A percentile compares a stretch with the other conserved stretches of the same genome.
phyloP scores from a whole-genome alignment of 1,140 invertebrate genomes.

The Brachionus plicatilis region DNA sequence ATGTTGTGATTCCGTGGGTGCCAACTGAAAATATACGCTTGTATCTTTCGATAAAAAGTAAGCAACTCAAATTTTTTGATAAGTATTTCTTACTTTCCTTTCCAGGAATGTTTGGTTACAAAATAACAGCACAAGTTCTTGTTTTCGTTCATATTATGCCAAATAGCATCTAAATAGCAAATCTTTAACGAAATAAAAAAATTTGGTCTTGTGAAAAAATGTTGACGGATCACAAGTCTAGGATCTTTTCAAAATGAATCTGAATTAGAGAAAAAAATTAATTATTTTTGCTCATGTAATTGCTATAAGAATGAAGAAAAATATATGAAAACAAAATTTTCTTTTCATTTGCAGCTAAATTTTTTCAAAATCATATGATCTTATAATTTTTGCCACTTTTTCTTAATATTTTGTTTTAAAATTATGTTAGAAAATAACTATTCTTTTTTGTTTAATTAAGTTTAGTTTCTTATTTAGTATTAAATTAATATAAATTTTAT shows the following conservation, averaged over 20 bases:
- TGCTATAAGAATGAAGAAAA: background rate
- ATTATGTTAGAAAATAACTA: background rate
- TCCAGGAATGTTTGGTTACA: slow-evolving; percentile 91
- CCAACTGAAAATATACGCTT: slow-evolving; percentile 95
- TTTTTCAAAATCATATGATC: background rate
- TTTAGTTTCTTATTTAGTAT: background rate
- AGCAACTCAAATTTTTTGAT: slow-evolving; percentile 39
- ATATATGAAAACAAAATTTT: background rate
- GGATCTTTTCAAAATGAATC: background rate
- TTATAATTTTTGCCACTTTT: background rate
- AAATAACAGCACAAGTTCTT: slow-evolving; percentile 84
- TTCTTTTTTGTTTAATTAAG: background rate
- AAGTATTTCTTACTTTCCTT: slow-evolving; percentile 77
- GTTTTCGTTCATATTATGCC: slow-evolving; percentile 62
- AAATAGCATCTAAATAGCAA: background rate
- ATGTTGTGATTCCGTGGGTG: slow-evolving; percentile 87
- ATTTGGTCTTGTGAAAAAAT: background rate
- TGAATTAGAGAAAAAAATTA: background rate
- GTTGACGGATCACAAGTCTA: background rate
- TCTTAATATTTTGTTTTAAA: background rate
- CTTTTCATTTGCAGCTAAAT: background rate
- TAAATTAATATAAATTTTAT: background rate
- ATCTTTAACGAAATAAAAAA: background rate
- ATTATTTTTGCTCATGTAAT: background rate
- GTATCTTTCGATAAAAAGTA: slow-evolving; percentile 64